Conservation (phyloP, 2,888 invertebrate genomes). For the Sinhomidia bicolor region DNA sequence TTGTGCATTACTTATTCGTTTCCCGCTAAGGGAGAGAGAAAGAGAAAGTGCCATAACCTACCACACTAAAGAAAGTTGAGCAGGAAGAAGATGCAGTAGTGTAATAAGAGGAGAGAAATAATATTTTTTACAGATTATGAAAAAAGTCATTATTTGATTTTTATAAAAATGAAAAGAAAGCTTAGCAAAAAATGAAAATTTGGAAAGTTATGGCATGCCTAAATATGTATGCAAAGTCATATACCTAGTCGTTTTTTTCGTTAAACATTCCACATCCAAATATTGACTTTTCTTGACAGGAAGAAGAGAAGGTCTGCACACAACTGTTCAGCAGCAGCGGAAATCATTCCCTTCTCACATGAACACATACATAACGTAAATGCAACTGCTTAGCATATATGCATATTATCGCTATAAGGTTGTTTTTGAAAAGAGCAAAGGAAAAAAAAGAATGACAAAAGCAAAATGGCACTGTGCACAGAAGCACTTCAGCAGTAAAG, state of each 20-base stretch:
- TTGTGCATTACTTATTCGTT: too few species aligned
- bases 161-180: background rate
- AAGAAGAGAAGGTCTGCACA: background rate
- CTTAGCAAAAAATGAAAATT: background rate
- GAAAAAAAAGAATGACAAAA: background rate
- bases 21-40: too few species aligned
- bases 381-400: background rate
- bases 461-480: background rate
- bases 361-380: background rate
- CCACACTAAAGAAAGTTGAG: constrained; percentile 2
- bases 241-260: background rate
- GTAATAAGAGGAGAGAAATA: background rate
- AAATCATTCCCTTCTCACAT: constrained; percentile 27
- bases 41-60: constrained; percentile 36
- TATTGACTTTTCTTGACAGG: constrained; percentile 22
- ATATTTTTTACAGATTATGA: background rate
- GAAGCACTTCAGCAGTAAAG: too few species aligned
- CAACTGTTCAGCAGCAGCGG: constrained; percentile 7
- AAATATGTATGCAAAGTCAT: background rate
- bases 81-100: background rate
- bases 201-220: background rate
- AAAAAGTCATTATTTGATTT: background rate
- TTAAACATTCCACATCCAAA: background rate
- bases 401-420: background rate
- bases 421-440: background rate